A percentile compares a stretch with the other conserved stretches of the same genome.
Evolutionary conservation across 64 coral and sea anemone genomes (phyloP).

Genomic region (Catalaphyllia jardinei): DNA sequence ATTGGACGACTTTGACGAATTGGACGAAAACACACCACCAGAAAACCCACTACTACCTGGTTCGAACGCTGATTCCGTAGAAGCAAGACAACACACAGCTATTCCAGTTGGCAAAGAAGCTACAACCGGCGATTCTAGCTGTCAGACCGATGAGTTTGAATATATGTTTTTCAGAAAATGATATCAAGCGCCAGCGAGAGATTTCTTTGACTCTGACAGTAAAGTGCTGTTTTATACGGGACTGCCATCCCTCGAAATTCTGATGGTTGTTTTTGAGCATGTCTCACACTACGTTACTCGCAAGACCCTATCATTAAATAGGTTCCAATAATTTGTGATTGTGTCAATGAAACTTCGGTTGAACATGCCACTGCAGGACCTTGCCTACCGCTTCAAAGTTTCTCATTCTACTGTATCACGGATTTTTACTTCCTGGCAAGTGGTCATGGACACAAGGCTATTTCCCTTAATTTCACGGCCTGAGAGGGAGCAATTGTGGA

Average conservation of each 20-base stretch:
- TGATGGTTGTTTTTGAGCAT: conserved; percentile 42
- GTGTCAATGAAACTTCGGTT: not conserved
- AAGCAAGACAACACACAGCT: too few species aligned
- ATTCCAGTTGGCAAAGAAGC: too few species aligned
- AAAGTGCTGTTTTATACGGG: conserved; percentile 54
- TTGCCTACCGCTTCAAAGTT: not conserved
- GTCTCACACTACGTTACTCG: not conserved
- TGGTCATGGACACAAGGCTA: conserved; percentile 2
- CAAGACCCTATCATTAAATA: not conserved
- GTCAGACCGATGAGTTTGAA: conserved; percentile 62
- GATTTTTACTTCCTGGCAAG: not conserved
- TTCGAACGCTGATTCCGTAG: too few species aligned
- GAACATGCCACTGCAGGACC: conserved; percentile 13
- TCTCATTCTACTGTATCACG: not conserved
- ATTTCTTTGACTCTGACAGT: conserved; percentile 31
- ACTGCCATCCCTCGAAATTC: conserved; percentile 34
- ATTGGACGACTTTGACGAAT: too few species aligned
- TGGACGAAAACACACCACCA: too few species aligned
- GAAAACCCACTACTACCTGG: too few species aligned
- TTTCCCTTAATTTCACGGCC: too few species aligned
- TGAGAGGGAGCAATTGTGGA: too few species aligned
- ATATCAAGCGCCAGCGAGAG: conserved; percentile 22
- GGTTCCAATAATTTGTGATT: conserved; percentile 15
- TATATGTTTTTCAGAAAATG: conserved; percentile 38
- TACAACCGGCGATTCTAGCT: not conserved